A percentile compares a stretch with the other conserved stretches of the same genome.
These are phyloP conservation scores for Maniola hyperantus DNA, from an alignment of 2,888 invertebrate genomes.

Conservation along the genomic window DNA sequence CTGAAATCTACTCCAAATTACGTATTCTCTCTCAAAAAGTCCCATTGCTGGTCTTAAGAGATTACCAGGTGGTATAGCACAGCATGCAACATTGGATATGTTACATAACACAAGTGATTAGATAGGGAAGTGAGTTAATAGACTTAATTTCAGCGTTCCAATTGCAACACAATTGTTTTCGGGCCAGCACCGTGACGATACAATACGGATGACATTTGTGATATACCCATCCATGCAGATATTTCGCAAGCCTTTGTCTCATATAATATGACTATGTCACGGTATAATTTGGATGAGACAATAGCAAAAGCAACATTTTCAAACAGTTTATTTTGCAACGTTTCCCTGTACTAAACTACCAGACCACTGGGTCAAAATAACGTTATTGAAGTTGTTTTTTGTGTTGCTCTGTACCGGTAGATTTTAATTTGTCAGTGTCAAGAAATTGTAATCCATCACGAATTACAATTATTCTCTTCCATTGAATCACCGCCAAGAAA, in stretches of 20 bases:
- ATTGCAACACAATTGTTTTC: conserved; percentile 38
- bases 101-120: conserved; percentile 4
- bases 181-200: conserved; percentile 35
- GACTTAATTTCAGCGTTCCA: conserved; percentile 36
- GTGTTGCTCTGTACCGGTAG: not conserved
- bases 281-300: conserved; percentile 30
- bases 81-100: not conserved
- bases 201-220: conserved; percentile 33
- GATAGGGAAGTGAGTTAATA: conserved; percentile 3
- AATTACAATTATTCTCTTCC: too few relatives aligned
- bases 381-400: not conserved
- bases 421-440: too few relatives aligned
- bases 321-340: not conserved
- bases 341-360: not conserved
- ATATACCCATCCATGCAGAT: conserved; percentile 22
- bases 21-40: not conserved
- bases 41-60: not conserved
- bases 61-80: not conserved
- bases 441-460: not conserved
- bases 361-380: not conserved
- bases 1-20: not conserved
- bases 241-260: conserved; percentile 40
- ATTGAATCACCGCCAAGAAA: not conserved
- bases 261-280: conserved; percentile 37
- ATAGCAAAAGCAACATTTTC: not conserved